Percentiles rank a stretch among this genome's conserved stretches.
Conservation (phyloP, 2,888 invertebrate genomes). For the Branchellion lobata region DNA sequence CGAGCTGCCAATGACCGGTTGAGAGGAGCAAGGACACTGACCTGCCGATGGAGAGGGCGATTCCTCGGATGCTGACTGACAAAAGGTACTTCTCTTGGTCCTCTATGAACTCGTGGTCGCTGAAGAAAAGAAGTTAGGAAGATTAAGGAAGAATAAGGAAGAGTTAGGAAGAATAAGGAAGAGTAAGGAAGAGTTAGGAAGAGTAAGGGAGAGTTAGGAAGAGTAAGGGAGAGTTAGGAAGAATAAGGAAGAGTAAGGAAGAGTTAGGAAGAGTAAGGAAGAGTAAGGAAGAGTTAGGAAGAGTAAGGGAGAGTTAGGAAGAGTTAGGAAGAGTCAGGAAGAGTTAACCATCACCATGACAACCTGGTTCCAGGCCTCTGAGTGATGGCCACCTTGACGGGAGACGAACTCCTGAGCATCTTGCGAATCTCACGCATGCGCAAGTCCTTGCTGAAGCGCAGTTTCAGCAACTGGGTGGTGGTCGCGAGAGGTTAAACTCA, state of each 20-base stretch:
- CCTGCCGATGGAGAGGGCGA: constrained; percentile 47
- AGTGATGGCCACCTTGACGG: constrained; percentile 78
- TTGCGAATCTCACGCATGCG: constrained; percentile 80
- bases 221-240: too few species aligned
- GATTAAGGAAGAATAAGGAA: too few species aligned
- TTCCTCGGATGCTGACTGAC: constrained; percentile 72
- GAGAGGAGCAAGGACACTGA: not conserved
- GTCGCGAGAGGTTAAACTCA: not conserved
- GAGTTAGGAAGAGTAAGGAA: too few species aligned
- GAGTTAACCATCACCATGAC: too few species aligned
- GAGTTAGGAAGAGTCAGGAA: too few species aligned
- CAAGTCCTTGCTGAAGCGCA: constrained; percentile 66
- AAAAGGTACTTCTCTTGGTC: constrained; percentile 87
- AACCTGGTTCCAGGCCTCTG: constrained; percentile 80
- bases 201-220: too few species aligned
- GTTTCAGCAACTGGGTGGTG: constrained; percentile 61
- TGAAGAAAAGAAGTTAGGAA: constrained; percentile 52
- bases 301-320: too few species aligned
- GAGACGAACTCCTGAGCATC: constrained; percentile 81
- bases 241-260: too few species aligned
- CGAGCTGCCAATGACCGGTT: not conserved
- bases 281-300: too few species aligned
- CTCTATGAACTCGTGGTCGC: constrained; percentile 94
- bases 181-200: too few species aligned
- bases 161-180: too few species aligned